These are phyloP conservation scores for Drosophila hamatofila DNA, from an alignment of 2,888 invertebrate genomes.

Conservation along the genomic window DNA sequence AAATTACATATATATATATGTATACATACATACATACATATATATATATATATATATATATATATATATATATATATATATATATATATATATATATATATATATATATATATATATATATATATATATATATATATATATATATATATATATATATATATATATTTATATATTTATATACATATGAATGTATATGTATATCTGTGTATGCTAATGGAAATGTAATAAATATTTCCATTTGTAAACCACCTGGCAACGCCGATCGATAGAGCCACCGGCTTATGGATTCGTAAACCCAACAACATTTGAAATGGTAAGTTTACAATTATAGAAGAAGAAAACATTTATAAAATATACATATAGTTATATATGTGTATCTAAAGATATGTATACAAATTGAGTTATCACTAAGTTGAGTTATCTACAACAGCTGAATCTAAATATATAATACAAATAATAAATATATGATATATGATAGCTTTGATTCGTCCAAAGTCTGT, in stretches of 20 bases:
- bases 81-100: conserved; percentile 5
- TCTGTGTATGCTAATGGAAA: conserved; percentile 13
- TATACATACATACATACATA: conserved; percentile 6
- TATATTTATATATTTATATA: background rate
- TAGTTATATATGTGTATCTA: no score
- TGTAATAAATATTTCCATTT: conserved; percentile 21
- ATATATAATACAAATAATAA: background rate
- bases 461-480: background rate
- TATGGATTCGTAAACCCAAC: conserved; percentile 36
- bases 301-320: conserved; percentile 31
- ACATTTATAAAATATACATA: background rate
- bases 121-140: conserved; percentile 6
- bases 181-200: conserved; percentile 6
- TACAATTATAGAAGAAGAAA: background rate
- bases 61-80: conserved; percentile 8
- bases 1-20: background rate
- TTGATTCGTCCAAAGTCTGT: background rate
- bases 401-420: no score
- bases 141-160: background rate
- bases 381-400: no score
- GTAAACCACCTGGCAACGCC: conserved; percentile 28
- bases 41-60: conserved; percentile 1
- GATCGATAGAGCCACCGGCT: conserved; percentile 8
- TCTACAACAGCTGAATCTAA: no score
- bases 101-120: conserved; percentile 2